Evolutionary conservation across 1,140 invertebrate genomes (phyloP).

Genomic region (Colletes gigas): DNA sequence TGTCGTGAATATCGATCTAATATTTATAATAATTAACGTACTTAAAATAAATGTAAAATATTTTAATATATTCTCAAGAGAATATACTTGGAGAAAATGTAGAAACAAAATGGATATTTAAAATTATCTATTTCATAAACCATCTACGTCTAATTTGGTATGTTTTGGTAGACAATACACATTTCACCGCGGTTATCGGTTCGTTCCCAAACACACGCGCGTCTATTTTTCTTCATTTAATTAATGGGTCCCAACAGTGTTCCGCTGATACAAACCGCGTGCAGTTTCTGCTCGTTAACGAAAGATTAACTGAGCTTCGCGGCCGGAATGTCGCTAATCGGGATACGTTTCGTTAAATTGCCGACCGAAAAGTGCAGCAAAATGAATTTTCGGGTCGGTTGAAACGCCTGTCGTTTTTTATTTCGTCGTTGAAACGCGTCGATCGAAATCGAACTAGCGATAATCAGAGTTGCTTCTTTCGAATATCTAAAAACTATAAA

Average conservation of each 20-base stretch:
- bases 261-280: not conserved
- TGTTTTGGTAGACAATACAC: not conserved
- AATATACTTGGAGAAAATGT: no score
- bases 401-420: no score
- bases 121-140: no score
- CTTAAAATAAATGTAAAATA: no score
- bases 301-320: not conserved
- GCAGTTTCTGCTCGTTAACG: not conserved
- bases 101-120: no score
- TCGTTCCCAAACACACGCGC: not conserved
- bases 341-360: not conserved
- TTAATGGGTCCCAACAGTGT: not conserved
- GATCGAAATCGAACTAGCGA: not conserved
- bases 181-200: not conserved
- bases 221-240: constrained; percentile 2
- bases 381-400: not conserved
- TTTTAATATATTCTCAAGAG: no score
- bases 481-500: no score
- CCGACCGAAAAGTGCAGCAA: not conserved
- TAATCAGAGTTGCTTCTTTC: no score
- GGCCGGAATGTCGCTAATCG: not conserved
- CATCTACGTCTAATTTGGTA: not conserved
- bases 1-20: no score
- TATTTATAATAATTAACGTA: no score
- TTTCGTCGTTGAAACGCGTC: not conserved